Base-by-base conservation (phyloP, 2,797 vertebrate species). In the Poeciliopsis paucimaculata region DNA sequence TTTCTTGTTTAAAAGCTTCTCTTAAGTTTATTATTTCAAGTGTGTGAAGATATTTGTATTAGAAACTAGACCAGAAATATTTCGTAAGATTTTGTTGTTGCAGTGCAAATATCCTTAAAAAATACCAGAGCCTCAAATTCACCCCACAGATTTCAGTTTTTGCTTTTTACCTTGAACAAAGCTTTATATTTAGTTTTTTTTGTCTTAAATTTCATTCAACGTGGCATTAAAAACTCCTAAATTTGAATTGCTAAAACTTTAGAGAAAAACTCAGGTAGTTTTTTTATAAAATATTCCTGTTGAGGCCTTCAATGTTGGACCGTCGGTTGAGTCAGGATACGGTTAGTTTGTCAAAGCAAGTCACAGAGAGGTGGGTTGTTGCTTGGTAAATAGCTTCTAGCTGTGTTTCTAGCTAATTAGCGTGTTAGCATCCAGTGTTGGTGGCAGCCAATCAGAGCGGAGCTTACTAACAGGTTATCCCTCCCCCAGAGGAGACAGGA, bases 401-500 rank as follows among this genome's bases (percentile, higher is more conserved):
- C 1, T 60, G 72, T 80, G 41, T 68, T n/a, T 53, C 68, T 73
- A 75, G 79, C 77, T 77, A 46, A 46, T 68, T 84, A 55, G 80
- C 23, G 12, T 76, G 47, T 72, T n/a, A 49, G 79, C 78, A 80
- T 79, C 79, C 82, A 73, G 45, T 78, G n/a, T 23, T 64, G 87
- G 73, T 72, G 82, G 36, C 82, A 86, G 82, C 82, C 90, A 86
- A 79, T 93, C 41, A 77, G 79, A 86, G 82, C 18, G 85, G 82
- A 90, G 86, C 86, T 82, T 86, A 94, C 95, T 96, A 96, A 96
- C 94, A 62, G 92, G 93, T 94, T 96, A 89, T 96, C 94, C 95
- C 91, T 91, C 86, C 94, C 95, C 88, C 55, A 99, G 98, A 97
- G 98, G 97, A 98, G 97, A 91, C 98, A 99, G 95, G 98, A 99